Evolutionary conservation across 2,797 vertebrate genomes (phyloP), one percentile per base, ranked within the genome.

Genomic region (Onychomys leucogaster): DNA sequence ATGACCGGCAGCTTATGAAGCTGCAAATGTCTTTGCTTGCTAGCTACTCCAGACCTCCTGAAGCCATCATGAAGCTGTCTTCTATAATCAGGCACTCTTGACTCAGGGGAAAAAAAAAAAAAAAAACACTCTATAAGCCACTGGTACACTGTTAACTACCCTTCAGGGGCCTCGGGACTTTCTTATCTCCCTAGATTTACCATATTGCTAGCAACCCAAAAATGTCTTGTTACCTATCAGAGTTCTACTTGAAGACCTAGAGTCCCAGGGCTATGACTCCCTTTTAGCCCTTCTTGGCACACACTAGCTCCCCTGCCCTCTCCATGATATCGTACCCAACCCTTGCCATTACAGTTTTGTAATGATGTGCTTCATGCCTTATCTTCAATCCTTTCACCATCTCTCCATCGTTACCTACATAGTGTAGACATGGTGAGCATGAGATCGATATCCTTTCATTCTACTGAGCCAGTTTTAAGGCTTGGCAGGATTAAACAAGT

Each of bases 401-500:
- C 49, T 65, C 32, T 61, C 75, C 41, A 71, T 46, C 21, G 37
- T 94, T 90, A 85, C 80, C 84, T 91, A 46, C 80, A 6, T n/a
- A 80, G 55, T 49, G 1, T 59, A 37, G 6, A 37, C 1, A 63
- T 61, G 59, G 2, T 61, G 19, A 69, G 34, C 46, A 25, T 81
- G 85, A 34, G 29, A 63, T 57, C n/a, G 21, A 14, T 37, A 37
- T 17, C 41, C 57, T 63, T 49, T 69, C 83, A 86, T 17, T 86
- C 32, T 71, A 75, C 13, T 10, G 19, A 86, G 46, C 9, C 23
- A 61, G 93, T 76, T 76, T 89, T 77, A 95, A 97, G 19, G 84
- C 27, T 61, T 94, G 19, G 8, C 52, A 78, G 34, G 23, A 90
- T 90, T 76, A 88, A 94, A 55, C 27, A 61, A 85, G 12, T 23